A percentile compares a stretch with the other conserved stretches of the same genome.
Conservation (phyloP, 2,888 invertebrate species). For the Nephrotoma appendiculata region DNA sequence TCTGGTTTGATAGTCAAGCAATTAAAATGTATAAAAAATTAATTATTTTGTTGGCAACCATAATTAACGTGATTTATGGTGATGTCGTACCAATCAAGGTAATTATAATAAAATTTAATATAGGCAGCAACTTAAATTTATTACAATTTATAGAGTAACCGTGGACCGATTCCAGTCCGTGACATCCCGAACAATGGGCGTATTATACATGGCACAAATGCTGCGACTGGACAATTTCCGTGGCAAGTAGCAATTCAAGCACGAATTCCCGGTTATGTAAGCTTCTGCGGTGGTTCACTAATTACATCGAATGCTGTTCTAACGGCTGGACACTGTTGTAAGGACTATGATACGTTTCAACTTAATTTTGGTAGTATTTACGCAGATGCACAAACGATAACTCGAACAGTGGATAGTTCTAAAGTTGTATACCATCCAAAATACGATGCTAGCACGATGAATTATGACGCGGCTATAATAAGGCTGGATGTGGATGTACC, state of each 20-base stretch:
- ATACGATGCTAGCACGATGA: not conserved
- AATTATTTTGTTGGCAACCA: not conserved
- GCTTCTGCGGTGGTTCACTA: not conserved
- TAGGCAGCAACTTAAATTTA: not conserved
- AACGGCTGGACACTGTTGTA: not conserved
- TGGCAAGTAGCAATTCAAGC: not conserved
- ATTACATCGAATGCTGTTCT: not conserved
- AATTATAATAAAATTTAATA: not conserved
- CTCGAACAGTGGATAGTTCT: not conserved
- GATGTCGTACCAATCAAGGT: not conserved
- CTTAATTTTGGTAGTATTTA: not conserved
- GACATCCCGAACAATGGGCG: not conserved
- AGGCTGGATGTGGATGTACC: not conserved
- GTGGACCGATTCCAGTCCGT: not conserved
- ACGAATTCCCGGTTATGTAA: too few relatives aligned
- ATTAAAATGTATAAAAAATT: not conserved
- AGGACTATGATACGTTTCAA: not conserved
- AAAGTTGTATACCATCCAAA: not conserved
- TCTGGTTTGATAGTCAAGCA: not conserved
- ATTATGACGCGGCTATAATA: not conserved
- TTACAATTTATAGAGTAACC: not conserved
- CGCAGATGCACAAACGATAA: not conserved
- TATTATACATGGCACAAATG: not conserved
- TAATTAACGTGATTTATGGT: not conserved
- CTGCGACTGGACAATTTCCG: not conserved